Base-by-base conservation (phyloP, 2,797 vertebrate species). In the Melanotaenia pygmaea region DNA sequence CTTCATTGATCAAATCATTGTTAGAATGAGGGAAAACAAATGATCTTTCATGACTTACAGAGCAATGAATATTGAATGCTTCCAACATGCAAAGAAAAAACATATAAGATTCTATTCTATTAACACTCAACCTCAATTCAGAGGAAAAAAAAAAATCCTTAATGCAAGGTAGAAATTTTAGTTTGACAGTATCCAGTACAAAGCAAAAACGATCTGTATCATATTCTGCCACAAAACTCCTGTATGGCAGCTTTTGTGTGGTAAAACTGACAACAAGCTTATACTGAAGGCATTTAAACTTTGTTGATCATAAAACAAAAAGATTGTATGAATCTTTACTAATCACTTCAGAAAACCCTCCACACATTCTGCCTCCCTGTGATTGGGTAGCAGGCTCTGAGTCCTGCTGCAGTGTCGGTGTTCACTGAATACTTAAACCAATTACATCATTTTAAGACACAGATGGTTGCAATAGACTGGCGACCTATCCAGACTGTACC, bases 1-100 rank as follows among this genome's bases (percentile, higher is more conserved):
- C 40, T 61, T 73, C 14, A 57, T 66, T 26, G 61, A 76, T 67
- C 32, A 82, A 67, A 45, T 1, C 1, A 34, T 37, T 24, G 43
- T 24, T 10, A 4, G 24, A 38, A 64, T 67, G 16, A 67, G 54
- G 45, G 50, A 30, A 64, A 67, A 80, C 13, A 40, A 67, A 58
- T 24, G 57, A 16, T 64, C 4, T 13, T 32, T 74, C 43, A 69
- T 66, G 12, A 80, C 37, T 47, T 58, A 37, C 24, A 79, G n/a
- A 57, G 9, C 60, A 13, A 50, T 50, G 32, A 30, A 73, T 79
- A 72, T 26, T 56, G 34, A 51, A 70, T 18, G 28, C 9, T 24
- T 28, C 51, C 24, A 26, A 54, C 4, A 43, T 54, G 16, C 30
- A 67, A 56, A 1, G 26, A n/a, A 10, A 30, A 11, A 26, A 12